Base-by-base conservation (phyloP, 2,888 invertebrate genomes). In the Psococerastis gibbosa region DNA sequence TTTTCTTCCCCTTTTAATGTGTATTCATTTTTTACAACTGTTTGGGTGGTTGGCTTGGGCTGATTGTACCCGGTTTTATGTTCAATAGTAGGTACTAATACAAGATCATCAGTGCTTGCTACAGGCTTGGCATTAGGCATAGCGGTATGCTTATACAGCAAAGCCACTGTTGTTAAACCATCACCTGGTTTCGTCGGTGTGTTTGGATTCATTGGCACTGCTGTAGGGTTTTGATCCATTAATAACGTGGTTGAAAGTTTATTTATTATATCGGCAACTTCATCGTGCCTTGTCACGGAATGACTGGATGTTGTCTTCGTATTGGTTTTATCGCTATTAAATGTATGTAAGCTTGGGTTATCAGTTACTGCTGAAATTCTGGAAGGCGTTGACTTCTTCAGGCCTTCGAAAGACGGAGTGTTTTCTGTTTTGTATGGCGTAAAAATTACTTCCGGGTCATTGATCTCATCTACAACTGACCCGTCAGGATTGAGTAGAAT, bases 401-500 rank as follows among this genome's bases (percentile, higher is more conserved):
- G 27, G 8, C 27, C 27, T 27, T 27, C 8, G 27, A 27, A 27
- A 22, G 44, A n/a, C 32, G 22, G 32, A 33, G 33, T 42, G 18
- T 34, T 8, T 8, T 41, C 20, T 23, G 41, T 47, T 22, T 33
- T 5, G 23, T 34, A 3, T 41, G 60, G 59, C 23, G 53, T 55
- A 22, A 38, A 38, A 4, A 61, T 48, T 35, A 64, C 62, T 38
- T 64, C 63, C 2, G 64, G 64, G 50, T 60, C 58, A 41, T 61
- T 50, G 3, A 55, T 52, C 46, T 64, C 61, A 27, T 60, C 52
- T 6, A 64, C 55, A 2, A 53, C 50, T 2, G 60, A 59, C 1
- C 65, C 65, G 45, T 65, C 64, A 47, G 58, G 58, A 48, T 64
- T 60, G 3, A 65, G 47, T 4, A 66, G 52, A 44, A 66, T 58